phyloP scores from a whole-genome alignment of 2,113 vertebrate genomes.

The Carassius carassius region DNA sequence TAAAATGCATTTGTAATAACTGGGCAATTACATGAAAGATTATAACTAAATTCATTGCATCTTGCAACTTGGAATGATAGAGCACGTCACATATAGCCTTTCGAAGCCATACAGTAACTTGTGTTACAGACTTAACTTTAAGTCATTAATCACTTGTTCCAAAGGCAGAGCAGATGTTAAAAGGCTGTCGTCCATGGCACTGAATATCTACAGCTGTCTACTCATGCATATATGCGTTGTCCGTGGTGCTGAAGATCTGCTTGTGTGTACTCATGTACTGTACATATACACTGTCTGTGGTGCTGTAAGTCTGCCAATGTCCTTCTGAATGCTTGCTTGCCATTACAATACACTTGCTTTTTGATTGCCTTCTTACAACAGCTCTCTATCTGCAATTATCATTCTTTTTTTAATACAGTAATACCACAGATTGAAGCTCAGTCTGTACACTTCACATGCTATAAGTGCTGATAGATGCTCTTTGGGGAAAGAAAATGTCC shows the following conservation, averaged over 20 bases:
- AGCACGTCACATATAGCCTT: too few species aligned
- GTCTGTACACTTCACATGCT: conserved; percentile 30
- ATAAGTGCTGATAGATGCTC: conserved; percentile 43
- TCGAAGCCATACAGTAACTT: too few species aligned
- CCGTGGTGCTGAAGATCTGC: not conserved
- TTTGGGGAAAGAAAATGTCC: conserved; percentile 3
- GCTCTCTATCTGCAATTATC: conserved; percentile 36
- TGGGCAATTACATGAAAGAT: too few species aligned
- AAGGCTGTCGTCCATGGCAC: not conserved
- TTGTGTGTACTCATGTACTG: not conserved
- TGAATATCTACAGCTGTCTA: not conserved
- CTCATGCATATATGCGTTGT: not conserved
- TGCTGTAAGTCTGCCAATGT: not conserved
- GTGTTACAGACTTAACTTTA: too few species aligned
- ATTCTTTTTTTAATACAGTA: not conserved
- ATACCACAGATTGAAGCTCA: conserved; percentile 31
- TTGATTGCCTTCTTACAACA: not conserved
- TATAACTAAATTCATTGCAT: too few species aligned
- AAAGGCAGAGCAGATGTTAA: not conserved
- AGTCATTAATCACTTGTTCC: not conserved
- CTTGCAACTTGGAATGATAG: too few species aligned
- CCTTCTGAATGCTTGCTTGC: not conserved
- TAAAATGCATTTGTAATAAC: too few species aligned
- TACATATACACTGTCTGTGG: not conserved
- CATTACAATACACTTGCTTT: not conserved